A percentile compares a stretch with the other conserved stretches of the same genome.
Evolutionary conservation across 1,140 invertebrate genomes (phyloP).

Genomic region (Ylistrum balloti): DNA sequence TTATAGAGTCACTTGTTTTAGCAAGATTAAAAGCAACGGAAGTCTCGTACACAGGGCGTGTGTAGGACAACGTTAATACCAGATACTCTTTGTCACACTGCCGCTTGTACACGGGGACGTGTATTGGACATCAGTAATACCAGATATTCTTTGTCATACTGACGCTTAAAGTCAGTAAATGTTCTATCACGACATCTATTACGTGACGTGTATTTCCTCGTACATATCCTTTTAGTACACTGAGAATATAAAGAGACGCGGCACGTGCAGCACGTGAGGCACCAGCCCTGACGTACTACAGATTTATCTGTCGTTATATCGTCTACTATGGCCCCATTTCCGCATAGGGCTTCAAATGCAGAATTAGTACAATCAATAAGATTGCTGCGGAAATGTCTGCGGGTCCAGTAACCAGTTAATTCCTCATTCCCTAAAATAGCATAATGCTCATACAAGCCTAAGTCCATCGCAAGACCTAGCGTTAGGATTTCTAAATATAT

Average conservation of each 20-base stretch:
- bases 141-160: constrained; percentile 17
- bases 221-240: neutral
- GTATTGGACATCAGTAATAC: neutral
- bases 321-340: constrained; percentile 37
- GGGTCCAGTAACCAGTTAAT: constrained; percentile 10
- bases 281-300: neutral
- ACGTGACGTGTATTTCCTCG: constrained; percentile 25
- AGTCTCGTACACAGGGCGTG: neutral
- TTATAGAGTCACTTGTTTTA: neutral
- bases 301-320: neutral
- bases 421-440: neutral
- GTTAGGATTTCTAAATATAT: neutral
- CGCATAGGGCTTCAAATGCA: constrained; percentile 6
- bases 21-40: constrained; percentile 20
- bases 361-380: constrained; percentile 28
- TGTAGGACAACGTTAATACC: neutral
- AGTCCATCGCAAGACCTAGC: neutral
- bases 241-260: too few relatives aligned
- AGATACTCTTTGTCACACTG: constrained; percentile 32
- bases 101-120: neutral
- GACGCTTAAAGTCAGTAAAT: constrained; percentile 31
- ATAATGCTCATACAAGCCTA: neutral
- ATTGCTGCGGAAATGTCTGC: neutral
- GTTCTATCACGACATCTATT: constrained; percentile 23
- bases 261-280: neutral